A percentile compares a stretch with the other conserved stretches of the same genome.
Evolutionary conservation across 2,113 vertebrate genomes (phyloP).

Genomic region (Gadus macrocephalus): DNA sequence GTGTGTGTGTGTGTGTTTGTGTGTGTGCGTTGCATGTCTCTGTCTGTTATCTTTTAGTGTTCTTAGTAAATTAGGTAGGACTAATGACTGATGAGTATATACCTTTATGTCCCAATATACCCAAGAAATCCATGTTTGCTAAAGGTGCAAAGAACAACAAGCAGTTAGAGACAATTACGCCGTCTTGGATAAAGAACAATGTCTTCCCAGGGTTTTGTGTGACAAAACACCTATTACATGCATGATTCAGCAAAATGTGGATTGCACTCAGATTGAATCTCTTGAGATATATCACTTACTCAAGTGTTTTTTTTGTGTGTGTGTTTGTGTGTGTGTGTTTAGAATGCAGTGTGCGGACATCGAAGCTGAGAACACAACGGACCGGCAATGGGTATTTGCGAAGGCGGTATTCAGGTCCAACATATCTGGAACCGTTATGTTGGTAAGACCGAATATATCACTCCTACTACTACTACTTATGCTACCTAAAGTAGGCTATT

Average conservation of each 20-base stretch:
- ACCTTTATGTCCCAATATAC: not conserved
- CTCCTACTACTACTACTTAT: not conserved
- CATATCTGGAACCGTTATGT: conserved; percentile 59
- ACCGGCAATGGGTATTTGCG: conserved; percentile 58
- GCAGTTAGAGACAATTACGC: not conserved
- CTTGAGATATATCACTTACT: not conserved
- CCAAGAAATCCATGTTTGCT: not conserved
- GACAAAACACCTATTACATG: not conserved
- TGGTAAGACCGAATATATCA: conserved; percentile 58
- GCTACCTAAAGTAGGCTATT: not conserved
- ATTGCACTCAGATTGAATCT: not conserved
- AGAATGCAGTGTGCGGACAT: conserved; percentile 71
- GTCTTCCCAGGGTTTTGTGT: conserved; percentile 2
- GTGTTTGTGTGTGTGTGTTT: not conserved
- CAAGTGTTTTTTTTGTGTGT: conserved; percentile 8
- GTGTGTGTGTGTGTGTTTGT: not conserved
- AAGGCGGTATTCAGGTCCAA: conserved; percentile 53
- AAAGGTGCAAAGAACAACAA: not conserved
- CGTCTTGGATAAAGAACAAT: conserved; percentile 1
- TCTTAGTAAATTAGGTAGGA: not conserved
- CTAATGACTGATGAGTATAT: not conserved
- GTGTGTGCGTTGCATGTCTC: not conserved
- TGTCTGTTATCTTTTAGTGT: not conserved
- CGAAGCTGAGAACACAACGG: conserved; percentile 31
- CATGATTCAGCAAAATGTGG: conserved; percentile 26